phyloP scores from a whole-genome alignment of 2,797 vertebrate genomes.

The Strix occidentalis region DNA sequence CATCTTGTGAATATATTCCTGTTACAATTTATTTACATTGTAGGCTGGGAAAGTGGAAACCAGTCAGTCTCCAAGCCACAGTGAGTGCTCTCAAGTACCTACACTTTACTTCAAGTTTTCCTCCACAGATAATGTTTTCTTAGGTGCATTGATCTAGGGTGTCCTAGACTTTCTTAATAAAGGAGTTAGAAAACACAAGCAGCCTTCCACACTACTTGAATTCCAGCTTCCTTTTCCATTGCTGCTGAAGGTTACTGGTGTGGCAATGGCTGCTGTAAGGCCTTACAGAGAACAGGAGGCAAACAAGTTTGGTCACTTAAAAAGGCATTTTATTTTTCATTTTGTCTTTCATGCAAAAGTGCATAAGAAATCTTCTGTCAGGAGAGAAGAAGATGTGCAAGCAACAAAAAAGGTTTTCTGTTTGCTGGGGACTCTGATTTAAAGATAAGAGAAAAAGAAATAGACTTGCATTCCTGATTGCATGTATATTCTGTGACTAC shows the following conservation, averaged over 20 bases:
- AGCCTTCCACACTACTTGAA: not conserved
- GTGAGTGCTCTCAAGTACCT: not conserved
- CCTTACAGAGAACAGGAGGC: not conserved
- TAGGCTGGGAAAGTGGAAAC: not conserved
- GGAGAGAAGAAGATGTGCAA: not conserved
- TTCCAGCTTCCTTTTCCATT: not conserved
- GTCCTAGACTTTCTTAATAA: not conserved
- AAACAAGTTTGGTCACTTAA: not conserved
- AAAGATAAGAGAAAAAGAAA: not conserved
- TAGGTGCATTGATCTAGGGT: not conserved
- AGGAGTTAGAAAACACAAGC: not conserved
- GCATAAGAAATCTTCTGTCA: not conserved
- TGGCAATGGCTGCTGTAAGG: not conserved
- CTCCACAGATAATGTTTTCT: not conserved
- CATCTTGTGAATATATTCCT: not conserved
- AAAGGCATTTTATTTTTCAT: not conserved
- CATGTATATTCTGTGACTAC: not conserved
- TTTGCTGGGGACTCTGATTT: not conserved
- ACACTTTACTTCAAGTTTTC: not conserved
- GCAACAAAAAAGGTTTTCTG: not conserved
- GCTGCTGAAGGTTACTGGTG: not conserved
- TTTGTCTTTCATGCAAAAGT: not conserved
- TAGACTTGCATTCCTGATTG: not conserved
- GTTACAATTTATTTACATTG: fast-evolving
- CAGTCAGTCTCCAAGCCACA: not conserved